A percentile compares a stretch with the other conserved stretches of the same genome.
Conservation (phyloP, 2,113 vertebrate species). For the Gila orcuttii region DNA sequence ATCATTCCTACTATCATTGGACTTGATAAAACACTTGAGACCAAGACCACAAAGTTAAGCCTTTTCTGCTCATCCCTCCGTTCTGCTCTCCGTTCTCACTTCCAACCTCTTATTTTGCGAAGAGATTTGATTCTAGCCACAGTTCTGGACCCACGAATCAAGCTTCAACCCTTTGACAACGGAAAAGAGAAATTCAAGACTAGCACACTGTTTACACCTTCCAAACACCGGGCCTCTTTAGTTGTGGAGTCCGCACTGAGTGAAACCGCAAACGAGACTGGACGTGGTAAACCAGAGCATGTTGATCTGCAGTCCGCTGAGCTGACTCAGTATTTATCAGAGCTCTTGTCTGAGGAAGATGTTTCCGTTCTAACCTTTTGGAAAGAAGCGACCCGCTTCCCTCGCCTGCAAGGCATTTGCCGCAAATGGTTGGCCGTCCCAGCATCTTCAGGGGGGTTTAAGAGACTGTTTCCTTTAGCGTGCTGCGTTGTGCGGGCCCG, state of each 20-base stretch:
- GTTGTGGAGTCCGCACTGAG: conserved; percentile 62
- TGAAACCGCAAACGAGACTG: background rate
- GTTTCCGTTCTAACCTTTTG: conserved; percentile 65
- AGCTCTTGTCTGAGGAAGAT: conserved; percentile 61
- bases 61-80: conserved; percentile 74
- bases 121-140: conserved; percentile 72
- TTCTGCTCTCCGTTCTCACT: conserved; percentile 65
- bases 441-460: conserved; percentile 74
- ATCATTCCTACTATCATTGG: conserved; percentile 71
- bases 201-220: conserved; percentile 60
- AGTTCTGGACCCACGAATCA: conserved; percentile 74
- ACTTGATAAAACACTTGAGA: conserved; percentile 72
- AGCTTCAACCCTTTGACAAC: conserved; percentile 73
- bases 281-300: background rate
- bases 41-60: conserved; percentile 63
- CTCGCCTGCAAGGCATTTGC: conserved; percentile 65
- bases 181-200: conserved; percentile 41
- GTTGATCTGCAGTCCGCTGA: conserved; percentile 61
- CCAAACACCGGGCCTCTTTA: conserved; percentile 62
- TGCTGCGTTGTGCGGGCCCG: conserved; percentile 70
- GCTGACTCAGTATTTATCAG: conserved; percentile 70
- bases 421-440: conserved; percentile 71
- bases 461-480: conserved; percentile 72
- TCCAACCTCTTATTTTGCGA: conserved; percentile 71
- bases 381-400: conserved; percentile 68